Evolutionary conservation across 2,113 vertebrate species (phyloP).

Genomic region (Anhinga anhinga): DNA sequence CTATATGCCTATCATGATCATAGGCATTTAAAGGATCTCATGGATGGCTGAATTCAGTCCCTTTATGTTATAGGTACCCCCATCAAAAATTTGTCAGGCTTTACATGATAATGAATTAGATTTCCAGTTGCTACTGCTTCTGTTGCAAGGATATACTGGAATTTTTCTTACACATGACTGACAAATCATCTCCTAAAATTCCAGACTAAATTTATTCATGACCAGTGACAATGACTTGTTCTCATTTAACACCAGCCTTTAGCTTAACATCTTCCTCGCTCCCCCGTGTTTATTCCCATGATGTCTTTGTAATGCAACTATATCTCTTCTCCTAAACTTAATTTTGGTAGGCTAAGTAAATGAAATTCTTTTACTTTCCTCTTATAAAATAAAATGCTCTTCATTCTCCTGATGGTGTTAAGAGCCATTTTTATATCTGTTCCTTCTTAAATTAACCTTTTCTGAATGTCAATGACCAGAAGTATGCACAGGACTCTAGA

Average conservation of each 20-base stretch:
- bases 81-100: not conserved
- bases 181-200: not conserved
- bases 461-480: not conserved
- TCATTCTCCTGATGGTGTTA: not conserved
- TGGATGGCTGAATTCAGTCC: not conserved
- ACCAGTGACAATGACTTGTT: not conserved
- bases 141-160: not conserved
- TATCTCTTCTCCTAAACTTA: not conserved
- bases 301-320: not conserved
- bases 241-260: not conserved
- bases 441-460: not conserved
- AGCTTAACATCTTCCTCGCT: not conserved
- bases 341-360: not conserved
- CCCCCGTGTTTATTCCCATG: not conserved
- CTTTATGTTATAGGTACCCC: not conserved
- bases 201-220: not conserved
- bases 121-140: not conserved
- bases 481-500: not conserved
- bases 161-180: not conserved
- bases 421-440: not conserved
- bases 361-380: not conserved
- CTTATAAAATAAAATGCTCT: not conserved
- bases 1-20: not conserved
- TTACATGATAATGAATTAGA: not conserved
- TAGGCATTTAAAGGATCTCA: not conserved